Conservation (phyloP, 1,140 invertebrate genomes). For the Orius insidiosus region DNA sequence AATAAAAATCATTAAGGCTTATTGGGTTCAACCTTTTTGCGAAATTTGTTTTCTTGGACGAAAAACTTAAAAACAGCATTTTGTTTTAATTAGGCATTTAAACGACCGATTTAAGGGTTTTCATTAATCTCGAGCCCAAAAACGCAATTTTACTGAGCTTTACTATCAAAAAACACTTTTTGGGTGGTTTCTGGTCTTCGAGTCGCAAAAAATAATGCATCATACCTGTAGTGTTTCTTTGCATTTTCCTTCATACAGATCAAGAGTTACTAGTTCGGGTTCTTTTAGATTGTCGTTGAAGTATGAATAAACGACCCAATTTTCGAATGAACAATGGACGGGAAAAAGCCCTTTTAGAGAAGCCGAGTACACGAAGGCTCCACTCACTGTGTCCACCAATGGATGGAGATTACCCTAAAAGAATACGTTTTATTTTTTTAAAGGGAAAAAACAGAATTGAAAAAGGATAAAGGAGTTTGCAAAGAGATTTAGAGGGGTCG, state of each 20-base stretch:
- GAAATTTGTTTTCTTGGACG: no score
- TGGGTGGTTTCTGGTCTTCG: no score
- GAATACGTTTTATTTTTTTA: not conserved
- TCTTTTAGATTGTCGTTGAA: conserved; percentile 86
- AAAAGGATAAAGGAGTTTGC: no score
- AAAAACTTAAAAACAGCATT: no score
- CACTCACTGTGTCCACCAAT: conserved; percentile 85
- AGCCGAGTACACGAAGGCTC: conserved; percentile 50
- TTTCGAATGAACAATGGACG: conserved; percentile 87
- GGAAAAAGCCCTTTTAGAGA: conserved; percentile 66
- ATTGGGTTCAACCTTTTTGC: no score
- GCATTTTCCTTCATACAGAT: conserved; percentile 82
- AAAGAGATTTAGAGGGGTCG: no score
- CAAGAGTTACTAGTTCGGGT: conserved; percentile 78
- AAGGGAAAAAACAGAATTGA: not conserved
- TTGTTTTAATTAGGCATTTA: no score
- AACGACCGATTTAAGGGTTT: no score
- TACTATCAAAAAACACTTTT: no score
- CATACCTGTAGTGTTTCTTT: conserved; percentile 58
- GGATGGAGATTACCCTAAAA: conserved; percentile 55
- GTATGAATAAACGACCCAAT: conserved; percentile 90
- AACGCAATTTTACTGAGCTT: no score
- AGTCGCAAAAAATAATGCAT: not conserved
- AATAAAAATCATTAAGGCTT: conserved; percentile 14
- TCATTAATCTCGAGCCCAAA: no score